phyloP scores from a whole-genome alignment of 2,113 vertebrate genomes.

The Ceyx cyanopectus region DNA sequence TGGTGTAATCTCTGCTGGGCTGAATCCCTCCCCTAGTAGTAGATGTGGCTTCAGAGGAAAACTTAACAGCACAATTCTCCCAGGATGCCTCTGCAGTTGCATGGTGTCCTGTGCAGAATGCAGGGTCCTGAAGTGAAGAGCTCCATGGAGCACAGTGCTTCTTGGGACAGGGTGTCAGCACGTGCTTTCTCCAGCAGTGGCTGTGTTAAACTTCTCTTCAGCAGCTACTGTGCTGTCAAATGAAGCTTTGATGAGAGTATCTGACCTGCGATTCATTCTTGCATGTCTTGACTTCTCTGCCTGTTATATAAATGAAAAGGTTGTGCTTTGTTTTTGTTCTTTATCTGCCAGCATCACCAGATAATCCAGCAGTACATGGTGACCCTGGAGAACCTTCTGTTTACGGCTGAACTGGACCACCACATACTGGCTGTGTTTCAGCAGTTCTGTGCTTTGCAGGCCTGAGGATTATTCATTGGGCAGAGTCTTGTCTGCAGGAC shows the following conservation, averaged over 20 bases:
- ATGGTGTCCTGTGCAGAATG: background rate
- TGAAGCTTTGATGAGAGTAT: background rate
- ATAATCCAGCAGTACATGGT: slow-evolving; percentile 99
- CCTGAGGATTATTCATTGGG: slow-evolving; percentile 70
- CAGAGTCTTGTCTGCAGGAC: slow-evolving; percentile 49
- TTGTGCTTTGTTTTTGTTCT: background rate
- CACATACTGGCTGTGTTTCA: slow-evolving; percentile 98
- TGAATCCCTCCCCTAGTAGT: background rate
- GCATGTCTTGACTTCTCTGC: background rate
- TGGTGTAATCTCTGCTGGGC: background rate
- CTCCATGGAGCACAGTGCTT: background rate
- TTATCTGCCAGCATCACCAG: slow-evolving; percentile 87
- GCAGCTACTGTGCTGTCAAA: background rate
- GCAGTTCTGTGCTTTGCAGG: slow-evolving; percentile 97
- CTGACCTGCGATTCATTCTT: background rate
- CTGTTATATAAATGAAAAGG: background rate
- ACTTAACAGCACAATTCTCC: background rate
- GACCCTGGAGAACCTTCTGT: slow-evolving; percentile 95
- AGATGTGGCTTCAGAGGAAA: background rate
- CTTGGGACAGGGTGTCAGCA: background rate
- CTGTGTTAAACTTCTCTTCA: background rate
- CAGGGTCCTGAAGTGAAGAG: background rate
- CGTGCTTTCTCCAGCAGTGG: accelerated
- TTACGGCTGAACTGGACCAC: slow-evolving; percentile 95
- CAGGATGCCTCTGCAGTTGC: background rate